Conservation (phyloP, 2,888 invertebrate species). For the Ametastegia equiseti region DNA sequence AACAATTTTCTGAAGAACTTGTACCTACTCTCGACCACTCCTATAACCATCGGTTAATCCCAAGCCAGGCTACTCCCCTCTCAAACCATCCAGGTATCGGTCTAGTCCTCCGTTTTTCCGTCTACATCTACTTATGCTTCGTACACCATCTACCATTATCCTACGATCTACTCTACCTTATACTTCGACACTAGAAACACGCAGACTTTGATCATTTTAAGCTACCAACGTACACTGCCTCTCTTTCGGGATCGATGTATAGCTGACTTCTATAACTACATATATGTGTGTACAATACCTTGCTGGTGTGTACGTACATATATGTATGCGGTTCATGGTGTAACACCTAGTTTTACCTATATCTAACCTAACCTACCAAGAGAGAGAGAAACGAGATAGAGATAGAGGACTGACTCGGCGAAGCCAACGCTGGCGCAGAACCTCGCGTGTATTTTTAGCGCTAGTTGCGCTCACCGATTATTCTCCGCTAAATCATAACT, state of each 20-base stretch:
- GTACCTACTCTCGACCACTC: background rate
- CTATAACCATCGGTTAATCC: background rate
- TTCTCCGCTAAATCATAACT: constrained; percentile 67
- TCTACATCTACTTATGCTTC: too few species aligned
- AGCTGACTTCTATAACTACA: background rate
- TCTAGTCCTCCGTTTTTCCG: background rate
- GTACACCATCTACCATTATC: too few species aligned
- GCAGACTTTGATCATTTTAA: too few species aligned
- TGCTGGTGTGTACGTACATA: background rate
- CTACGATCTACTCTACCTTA: too few species aligned
- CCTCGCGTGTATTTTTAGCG: constrained; percentile 64
- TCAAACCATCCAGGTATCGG: background rate
- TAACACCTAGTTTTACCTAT: background rate
- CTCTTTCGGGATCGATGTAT: constrained; percentile 4
- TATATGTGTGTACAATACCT: background rate
- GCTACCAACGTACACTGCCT: too few species aligned
- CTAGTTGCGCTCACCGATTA: constrained; percentile 63
- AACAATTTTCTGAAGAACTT: background rate
- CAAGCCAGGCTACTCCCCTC: background rate
- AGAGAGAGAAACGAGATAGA: background rate
- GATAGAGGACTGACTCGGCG: background rate
- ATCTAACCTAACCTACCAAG: background rate
- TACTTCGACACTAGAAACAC: too few species aligned
- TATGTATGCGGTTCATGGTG: background rate
- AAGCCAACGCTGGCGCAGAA: constrained; percentile 37